These are phyloP conservation scores for Diplolepis rosae DNA, from an alignment of 2,888 invertebrate genomes.

Conservation along the genomic window DNA sequence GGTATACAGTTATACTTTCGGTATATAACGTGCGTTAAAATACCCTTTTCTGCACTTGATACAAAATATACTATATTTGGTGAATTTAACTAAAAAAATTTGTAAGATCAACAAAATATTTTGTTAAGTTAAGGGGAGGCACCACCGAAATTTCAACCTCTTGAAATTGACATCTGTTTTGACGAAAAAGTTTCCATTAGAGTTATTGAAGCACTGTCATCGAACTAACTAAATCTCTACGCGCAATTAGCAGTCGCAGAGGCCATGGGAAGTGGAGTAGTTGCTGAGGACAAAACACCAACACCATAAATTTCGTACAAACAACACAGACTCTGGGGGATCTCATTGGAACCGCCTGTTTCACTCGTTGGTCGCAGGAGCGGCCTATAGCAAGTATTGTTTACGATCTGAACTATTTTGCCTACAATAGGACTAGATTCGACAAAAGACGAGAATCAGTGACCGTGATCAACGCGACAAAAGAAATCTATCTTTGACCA, in stretches of 20 bases:
- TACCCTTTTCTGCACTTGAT: too few species aligned
- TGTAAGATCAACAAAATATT: too few species aligned
- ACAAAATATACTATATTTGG: too few species aligned
- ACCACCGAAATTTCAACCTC: too few species aligned
- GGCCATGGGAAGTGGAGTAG: constrained; percentile 54
- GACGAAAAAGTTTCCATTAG: background rate
- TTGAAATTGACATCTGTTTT: too few species aligned
- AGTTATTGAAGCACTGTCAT: background rate
- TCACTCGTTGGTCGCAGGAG: constrained; percentile 44
- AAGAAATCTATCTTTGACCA: background rate
- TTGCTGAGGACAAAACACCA: constrained; percentile 45
- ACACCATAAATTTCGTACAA: constrained; percentile 49
- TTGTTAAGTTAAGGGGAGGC: too few species aligned
- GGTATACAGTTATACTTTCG: too few species aligned
- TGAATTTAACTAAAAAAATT: too few species aligned
- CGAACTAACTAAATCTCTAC: constrained; percentile 40
- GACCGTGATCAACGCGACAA: constrained; percentile 49
- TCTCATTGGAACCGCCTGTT: constrained; percentile 37
- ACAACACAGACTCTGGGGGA: constrained; percentile 35
- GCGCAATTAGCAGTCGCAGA: constrained; percentile 49
- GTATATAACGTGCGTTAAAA: too few species aligned
- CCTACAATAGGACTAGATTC: constrained; percentile 51
- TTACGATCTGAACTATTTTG: constrained; percentile 49
- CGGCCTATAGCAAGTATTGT: constrained; percentile 54
- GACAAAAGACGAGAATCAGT: constrained; percentile 48